Evolutionary conservation across 2,888 invertebrate species (phyloP).

Genomic region (Carpatolechia fugitivella): DNA sequence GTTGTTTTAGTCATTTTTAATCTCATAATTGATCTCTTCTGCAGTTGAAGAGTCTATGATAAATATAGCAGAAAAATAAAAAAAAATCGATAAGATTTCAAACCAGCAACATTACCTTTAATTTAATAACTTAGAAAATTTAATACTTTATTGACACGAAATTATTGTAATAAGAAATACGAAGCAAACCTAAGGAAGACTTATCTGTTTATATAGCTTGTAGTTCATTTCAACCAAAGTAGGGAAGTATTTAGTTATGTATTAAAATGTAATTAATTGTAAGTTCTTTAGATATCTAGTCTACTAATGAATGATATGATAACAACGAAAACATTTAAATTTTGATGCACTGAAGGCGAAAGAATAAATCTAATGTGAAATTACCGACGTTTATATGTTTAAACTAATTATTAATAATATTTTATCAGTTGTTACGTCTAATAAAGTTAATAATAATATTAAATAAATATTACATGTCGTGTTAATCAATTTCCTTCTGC

Average conservation of each 20-base stretch:
- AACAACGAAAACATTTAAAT: constrained; percentile 1
- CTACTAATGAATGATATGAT: constrained; percentile 15
- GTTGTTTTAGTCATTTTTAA: too few species aligned
- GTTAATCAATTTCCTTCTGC: not conserved
- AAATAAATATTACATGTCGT: not conserved
- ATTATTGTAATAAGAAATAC: too few species aligned
- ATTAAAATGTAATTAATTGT: constrained; percentile 8
- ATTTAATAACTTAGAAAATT: too few species aligned
- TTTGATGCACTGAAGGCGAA: not conserved
- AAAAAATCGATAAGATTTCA: too few species aligned
- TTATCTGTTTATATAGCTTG: not conserved
- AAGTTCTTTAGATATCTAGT: constrained; percentile 30
- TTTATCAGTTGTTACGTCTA: not conserved
- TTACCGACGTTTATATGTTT: not conserved
- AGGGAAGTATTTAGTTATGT: constrained; percentile 21
- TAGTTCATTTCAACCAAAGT: constrained; percentile 30
- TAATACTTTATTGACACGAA: too few species aligned
- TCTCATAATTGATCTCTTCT: too few species aligned
- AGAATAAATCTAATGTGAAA: not conserved
- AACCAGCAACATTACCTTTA: too few species aligned
- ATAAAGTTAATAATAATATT: constrained; percentile 4
- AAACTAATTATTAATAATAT: not conserved
- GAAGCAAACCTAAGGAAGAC: too few species aligned
- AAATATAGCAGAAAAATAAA: too few species aligned
- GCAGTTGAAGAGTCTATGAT: too few species aligned